These are phyloP conservation scores for Dryobotodes eremita DNA, from an alignment of 2,888 invertebrate genomes.

Conservation along the genomic window DNA sequence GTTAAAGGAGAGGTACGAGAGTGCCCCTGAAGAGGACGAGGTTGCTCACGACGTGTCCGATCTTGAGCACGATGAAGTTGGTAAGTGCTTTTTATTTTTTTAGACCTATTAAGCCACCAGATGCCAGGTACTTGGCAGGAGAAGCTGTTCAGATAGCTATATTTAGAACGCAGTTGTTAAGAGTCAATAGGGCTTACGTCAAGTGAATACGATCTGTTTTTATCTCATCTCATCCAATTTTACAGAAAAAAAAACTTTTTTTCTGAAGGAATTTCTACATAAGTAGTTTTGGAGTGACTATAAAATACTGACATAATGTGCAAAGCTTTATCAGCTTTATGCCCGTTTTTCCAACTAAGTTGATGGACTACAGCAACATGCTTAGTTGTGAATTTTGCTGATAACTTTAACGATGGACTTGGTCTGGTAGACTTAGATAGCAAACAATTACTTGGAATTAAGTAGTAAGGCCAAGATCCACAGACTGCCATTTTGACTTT, in stretches of 20 bases:
- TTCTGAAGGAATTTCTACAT: not conserved
- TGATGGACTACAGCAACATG: not conserved
- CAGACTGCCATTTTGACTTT: not conserved
- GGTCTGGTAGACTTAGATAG: slow-evolving; percentile 49
- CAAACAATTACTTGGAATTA: slow-evolving; percentile 23
- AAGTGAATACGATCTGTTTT: slow-evolving; percentile 21
- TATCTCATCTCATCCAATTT: not conserved
- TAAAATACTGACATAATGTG: not conserved
- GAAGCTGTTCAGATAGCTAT: slow-evolving; percentile 28
- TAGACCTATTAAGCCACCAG: slow-evolving; percentile 54
- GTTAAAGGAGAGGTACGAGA: slow-evolving; percentile 95
- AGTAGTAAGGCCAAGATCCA: not conserved
- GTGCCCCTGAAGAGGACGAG: slow-evolving; percentile 95
- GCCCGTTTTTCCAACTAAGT: slow-evolving; percentile 13
- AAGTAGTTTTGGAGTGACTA: not conserved
- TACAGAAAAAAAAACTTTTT: not conserved
- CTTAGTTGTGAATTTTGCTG: slow-evolving; percentile 39
- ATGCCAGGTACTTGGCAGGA: slow-evolving; percentile 41
- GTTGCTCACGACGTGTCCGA: slow-evolving; percentile 90
- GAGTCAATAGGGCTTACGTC: slow-evolving; percentile 30
- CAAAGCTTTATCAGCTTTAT: not conserved
- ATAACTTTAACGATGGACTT: slow-evolving; percentile 44
- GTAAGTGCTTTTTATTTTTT: slow-evolving; percentile 83
- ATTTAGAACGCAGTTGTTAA: slow-evolving; percentile 32
- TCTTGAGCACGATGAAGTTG: slow-evolving; percentile 89